Evolutionary conservation across 2,113 vertebrate species (phyloP).

Genomic region (Ailuropoda melanoleuca): DNA sequence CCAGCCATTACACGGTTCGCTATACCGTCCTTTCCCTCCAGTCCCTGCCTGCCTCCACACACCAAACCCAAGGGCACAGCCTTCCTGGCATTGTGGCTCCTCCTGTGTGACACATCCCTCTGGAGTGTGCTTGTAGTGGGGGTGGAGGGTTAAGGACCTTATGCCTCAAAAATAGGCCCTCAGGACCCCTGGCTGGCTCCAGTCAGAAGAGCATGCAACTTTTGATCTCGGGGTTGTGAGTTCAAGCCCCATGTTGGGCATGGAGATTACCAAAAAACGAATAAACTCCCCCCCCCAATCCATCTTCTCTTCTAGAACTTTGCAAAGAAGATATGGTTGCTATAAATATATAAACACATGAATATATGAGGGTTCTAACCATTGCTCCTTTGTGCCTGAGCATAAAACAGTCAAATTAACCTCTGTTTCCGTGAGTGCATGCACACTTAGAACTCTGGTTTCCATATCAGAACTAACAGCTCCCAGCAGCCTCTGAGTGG

Average conservation of each 20-base stretch:
- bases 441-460: not conserved
- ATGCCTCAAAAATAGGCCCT: not conserved
- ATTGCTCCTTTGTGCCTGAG: not conserved
- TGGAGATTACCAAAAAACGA: not conserved
- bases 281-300: not conserved
- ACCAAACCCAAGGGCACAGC: not conserved
- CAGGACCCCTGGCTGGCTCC: not conserved
- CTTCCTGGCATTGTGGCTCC: not conserved
- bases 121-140: fast-evolving
- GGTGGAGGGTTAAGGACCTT: not conserved
- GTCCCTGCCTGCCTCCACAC: not conserved
- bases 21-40: fast-evolving
- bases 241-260: not conserved
- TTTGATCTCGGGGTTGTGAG: not conserved
- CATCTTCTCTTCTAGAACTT: not conserved
- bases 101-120: too few species aligned
- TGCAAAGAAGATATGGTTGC: not conserved
- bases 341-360: not conserved
- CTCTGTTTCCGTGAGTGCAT: not conserved
- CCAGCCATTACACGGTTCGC: not conserved
- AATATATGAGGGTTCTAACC: not conserved
- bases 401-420: not conserved
- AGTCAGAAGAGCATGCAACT: not conserved
- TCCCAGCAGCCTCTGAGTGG: not conserved
- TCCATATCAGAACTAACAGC: not conserved